A percentile compares a stretch with the other conserved stretches of the same genome.
These are phyloP conservation scores for Julus scanicus DNA, from an alignment of 2,888 invertebrate genomes.

Conservation along the genomic window DNA sequence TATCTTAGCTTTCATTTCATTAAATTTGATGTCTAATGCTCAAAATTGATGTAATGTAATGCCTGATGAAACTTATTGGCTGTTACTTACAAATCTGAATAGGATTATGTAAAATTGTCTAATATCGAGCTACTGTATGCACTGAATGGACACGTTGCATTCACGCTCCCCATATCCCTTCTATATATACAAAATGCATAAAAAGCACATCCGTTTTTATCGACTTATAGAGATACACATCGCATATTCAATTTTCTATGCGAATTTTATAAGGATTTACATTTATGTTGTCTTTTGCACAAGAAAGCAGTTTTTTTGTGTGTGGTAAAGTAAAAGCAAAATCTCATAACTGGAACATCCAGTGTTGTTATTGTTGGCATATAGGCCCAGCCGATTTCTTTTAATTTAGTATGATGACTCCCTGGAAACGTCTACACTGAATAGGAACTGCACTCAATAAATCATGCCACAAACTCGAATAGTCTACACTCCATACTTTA, in stretches of 20 bases:
- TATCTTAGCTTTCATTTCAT: no score
- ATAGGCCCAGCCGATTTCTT: constrained; percentile 49
- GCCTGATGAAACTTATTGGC: neutral
- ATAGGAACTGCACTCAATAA: constrained; percentile 48
- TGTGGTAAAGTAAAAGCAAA: neutral
- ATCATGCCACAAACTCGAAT: constrained; percentile 48
- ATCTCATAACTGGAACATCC: constrained; percentile 48
- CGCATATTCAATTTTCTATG: constrained; percentile 38
- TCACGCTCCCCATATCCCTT: neutral
- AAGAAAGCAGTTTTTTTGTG: neutral
- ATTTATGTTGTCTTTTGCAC: constrained; percentile 44
- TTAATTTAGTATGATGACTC: constrained; percentile 55
- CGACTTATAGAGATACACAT: constrained; percentile 17
- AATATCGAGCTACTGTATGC: neutral
- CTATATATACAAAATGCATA: neutral
- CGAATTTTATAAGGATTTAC: neutral
- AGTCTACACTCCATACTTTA: constrained; percentile 51
- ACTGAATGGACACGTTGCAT: neutral
- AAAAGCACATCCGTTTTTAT: constrained; percentile 42
- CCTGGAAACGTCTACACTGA: constrained; percentile 50
- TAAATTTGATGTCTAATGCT: no score
- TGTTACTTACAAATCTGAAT: neutral
- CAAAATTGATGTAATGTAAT: no score
- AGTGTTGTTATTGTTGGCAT: constrained; percentile 34
- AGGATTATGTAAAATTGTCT: neutral